Conservation (phyloP, 2,113 vertebrate species). For the Myotis lucifugus region DNA sequence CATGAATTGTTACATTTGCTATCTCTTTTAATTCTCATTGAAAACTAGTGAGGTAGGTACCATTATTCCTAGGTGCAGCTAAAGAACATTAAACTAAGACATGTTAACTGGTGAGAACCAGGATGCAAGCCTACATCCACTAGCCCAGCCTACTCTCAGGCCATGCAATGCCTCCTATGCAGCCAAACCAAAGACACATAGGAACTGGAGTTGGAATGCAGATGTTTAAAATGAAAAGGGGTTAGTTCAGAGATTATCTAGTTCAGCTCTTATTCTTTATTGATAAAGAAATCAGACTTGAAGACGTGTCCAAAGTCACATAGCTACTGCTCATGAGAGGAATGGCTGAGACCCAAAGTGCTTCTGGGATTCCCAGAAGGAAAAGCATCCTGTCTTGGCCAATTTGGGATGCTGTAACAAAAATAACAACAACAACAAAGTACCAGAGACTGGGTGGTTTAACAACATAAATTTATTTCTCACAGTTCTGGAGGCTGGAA, state of each 20-base stretch:
- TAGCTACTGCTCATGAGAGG: neutral
- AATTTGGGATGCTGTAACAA: neutral
- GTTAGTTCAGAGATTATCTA: slow-evolving; percentile 13
- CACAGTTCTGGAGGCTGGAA: neutral
- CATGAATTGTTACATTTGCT: neutral
- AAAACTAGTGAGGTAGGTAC: neutral
- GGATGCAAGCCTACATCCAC: neutral
- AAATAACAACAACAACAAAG: neutral
- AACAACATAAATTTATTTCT: neutral
- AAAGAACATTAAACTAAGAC: neutral
- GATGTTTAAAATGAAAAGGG: neutral
- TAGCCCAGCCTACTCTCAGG: neutral
- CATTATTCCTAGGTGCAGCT: neutral
- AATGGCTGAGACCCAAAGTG: neutral
- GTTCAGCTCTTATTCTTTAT: slow-evolving; percentile 20
- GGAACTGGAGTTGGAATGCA: neutral
- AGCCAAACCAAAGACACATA: neutral
- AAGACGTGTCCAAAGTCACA: neutral
- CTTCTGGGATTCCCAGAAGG: neutral
- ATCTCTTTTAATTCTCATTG: neutral
- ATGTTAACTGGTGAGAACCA: neutral
- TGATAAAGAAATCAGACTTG: neutral
- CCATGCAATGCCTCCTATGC: neutral
- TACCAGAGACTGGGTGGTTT: neutral
- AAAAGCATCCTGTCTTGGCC: neutral